These are phyloP conservation scores for Urosaurus nigricauda DNA, from an alignment of 2,797 vertebrate genomes.

Conservation along the genomic window DNA sequence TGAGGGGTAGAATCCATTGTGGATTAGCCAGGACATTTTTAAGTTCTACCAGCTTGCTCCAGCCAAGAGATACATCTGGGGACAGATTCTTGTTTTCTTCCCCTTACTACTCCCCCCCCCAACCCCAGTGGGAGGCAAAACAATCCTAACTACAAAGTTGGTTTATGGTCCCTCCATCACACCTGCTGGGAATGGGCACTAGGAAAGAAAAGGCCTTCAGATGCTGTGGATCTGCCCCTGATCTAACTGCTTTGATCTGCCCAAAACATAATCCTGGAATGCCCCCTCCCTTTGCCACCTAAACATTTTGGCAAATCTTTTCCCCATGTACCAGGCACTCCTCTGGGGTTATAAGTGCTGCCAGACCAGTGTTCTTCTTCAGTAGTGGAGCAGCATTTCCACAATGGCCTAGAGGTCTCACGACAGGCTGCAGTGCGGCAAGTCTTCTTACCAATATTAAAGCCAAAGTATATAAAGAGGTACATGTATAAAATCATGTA, in stretches of 20 bases:
- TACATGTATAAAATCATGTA: slow-evolving; percentile 61
- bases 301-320: neutral
- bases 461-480: too few relatives aligned
- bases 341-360: neutral
- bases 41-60: neutral
- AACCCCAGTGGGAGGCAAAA: neutral
- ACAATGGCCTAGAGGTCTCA: neutral
- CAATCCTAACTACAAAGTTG: neutral
- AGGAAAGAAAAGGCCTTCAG: neutral
- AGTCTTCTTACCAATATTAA: neutral
- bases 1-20: neutral
- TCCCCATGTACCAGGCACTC: neutral
- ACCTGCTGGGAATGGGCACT: too few relatives aligned
- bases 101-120: neutral
- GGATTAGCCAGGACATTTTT: neutral
- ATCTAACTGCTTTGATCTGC: neutral
- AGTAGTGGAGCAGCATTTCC: neutral
- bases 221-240: too few relatives aligned
- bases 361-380: neutral
- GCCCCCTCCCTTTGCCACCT: neutral
- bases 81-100: neutral
- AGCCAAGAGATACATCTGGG: neutral
- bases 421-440: neutral
- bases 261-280: neutral
- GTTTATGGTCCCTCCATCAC: neutral